Evolutionary conservation across 2,888 invertebrate species (phyloP).

Genomic region (Polyploca ridens): DNA sequence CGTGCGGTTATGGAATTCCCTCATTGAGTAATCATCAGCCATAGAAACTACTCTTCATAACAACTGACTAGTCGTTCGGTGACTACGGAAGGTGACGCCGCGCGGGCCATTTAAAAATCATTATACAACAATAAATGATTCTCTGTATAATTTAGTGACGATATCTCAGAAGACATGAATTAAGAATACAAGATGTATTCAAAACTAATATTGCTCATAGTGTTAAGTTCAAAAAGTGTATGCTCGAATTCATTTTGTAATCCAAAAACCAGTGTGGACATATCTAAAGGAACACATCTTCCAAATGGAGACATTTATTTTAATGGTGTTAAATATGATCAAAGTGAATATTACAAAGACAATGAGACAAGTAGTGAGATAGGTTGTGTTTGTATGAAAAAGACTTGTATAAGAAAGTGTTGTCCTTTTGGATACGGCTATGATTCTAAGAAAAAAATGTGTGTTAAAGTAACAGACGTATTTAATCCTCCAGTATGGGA

Average conservation of each 20-base stretch:
- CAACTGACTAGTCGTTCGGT: slow-evolving; percentile 27
- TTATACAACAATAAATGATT: slow-evolving; percentile 18
- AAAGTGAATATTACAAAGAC: slow-evolving; percentile 50
- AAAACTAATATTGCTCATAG: slow-evolving; percentile 6
- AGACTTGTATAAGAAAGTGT: slow-evolving; percentile 58
- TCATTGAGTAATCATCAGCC: slow-evolving; percentile 43
- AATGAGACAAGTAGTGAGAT: slow-evolving; percentile 34
- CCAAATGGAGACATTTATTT: slow-evolving; percentile 42
- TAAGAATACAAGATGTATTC: slow-evolving; percentile 25
- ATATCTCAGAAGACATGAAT: neutral
- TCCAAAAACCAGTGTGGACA: slow-evolving; percentile 42
- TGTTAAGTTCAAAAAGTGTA: neutral
- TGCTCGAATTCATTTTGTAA: slow-evolving; percentile 34
- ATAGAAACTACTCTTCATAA: slow-evolving; percentile 22
- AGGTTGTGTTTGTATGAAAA: slow-evolving; percentile 55
- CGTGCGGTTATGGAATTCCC: slow-evolving; percentile 47
- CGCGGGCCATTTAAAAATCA: slow-evolving; percentile 23
- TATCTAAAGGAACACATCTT: slow-evolving; percentile 44
- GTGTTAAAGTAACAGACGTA: slow-evolving; percentile 34
- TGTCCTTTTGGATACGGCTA: slow-evolving; percentile 58
- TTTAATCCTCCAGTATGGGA: slow-evolving; percentile 60
- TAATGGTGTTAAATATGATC: slow-evolving; percentile 43
- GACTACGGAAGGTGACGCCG: slow-evolving; percentile 21
- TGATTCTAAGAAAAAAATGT: slow-evolving; percentile 32
- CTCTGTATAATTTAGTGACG: neutral